These are phyloP conservation scores for Acridotheres tristis DNA, from an alignment of 2,797 vertebrate genomes.

Conservation along the genomic window DNA sequence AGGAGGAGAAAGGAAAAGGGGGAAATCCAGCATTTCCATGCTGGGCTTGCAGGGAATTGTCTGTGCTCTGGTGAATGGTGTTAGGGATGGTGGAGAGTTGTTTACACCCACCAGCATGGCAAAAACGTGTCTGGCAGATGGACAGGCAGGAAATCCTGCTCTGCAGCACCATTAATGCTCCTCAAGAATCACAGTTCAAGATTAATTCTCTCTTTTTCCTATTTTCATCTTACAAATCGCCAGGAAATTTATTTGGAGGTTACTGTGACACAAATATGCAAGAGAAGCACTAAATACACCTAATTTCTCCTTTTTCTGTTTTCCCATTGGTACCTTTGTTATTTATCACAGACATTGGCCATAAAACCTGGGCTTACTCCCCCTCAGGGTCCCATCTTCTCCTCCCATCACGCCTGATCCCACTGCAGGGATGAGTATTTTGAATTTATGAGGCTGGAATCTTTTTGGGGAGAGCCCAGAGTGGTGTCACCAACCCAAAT, in stretches of 20 bases:
- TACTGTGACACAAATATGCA: not conserved
- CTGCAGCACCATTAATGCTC: not conserved
- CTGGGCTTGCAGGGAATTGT: not conserved
- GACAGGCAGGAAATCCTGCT: not conserved
- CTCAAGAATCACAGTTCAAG: not conserved
- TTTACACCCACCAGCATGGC: not conserved
- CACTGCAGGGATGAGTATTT: not conserved
- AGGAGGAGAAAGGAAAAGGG: not conserved
- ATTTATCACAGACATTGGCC: not conserved
- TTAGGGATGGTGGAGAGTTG: not conserved
- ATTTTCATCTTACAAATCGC: not conserved
- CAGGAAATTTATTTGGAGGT: not conserved
- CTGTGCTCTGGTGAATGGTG: not conserved
- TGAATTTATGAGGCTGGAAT: conserved; percentile 2
- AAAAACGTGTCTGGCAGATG: not conserved
- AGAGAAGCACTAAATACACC: not conserved
- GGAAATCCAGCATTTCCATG: not conserved
- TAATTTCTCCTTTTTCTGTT: not conserved
- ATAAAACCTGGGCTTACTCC: not conserved
- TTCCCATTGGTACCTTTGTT: not conserved
- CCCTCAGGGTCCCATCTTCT: not conserved
- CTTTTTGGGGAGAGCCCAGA: not conserved
- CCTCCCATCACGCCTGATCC: not conserved
- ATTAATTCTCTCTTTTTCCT: not conserved
- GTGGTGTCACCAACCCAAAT: not conserved